These are phyloP conservation scores for Vombatus ursinus DNA, from an alignment of 2,113 vertebrate genomes.

Conservation along the genomic window DNA sequence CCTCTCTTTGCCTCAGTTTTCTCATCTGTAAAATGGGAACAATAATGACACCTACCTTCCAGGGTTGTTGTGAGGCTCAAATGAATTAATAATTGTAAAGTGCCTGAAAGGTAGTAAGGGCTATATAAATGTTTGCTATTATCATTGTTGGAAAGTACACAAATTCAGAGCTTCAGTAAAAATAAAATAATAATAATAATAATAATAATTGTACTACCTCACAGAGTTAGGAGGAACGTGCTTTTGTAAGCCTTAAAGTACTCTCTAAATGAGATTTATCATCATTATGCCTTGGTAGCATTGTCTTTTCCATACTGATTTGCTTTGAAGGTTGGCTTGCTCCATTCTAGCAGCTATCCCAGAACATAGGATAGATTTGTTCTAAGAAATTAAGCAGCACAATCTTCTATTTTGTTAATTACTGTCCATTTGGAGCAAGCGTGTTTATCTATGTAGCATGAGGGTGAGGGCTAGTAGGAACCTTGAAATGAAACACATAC, in stretches of 20 bases:
- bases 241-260: no score
- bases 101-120: background rate
- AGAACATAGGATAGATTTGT: background rate
- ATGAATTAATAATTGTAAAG: background rate
- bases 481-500: background rate
- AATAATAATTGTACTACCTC: background rate
- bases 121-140: background rate
- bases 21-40: background rate
- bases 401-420: constrained; percentile 9
- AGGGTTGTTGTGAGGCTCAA: background rate
- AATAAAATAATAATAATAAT: no score
- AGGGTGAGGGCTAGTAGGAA: background rate
- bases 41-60: background rate
- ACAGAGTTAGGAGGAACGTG: background rate
- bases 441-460: background rate
- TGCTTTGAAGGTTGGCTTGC: background rate
- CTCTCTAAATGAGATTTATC: background rate
- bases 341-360: background rate
- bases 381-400: background rate
- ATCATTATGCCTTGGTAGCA: background rate
- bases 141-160: background rate
- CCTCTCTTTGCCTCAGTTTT: background rate
- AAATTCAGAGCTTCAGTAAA: background rate
- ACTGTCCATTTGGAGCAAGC: background rate
- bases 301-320: background rate